Conservation (phyloP, 64 coral and sea anemone species). For the Pachyseris speciosa region DNA sequence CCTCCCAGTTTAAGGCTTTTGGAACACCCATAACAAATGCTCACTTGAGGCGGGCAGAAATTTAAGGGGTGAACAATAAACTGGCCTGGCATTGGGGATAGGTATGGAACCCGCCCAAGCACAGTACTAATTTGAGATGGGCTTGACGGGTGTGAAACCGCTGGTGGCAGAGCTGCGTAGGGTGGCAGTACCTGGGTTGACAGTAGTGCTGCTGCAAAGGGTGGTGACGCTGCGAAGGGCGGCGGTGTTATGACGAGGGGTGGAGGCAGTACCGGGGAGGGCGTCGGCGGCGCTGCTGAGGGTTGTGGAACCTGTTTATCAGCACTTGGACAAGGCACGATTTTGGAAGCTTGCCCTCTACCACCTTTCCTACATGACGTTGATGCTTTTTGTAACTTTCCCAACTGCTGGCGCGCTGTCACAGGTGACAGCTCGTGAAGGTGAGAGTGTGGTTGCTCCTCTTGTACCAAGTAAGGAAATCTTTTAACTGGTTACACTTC, state of each 20-base stretch:
- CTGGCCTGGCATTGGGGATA: no score
- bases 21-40: no score
- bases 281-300: background rate
- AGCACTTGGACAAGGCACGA: background rate
- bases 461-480: conserved; percentile 11
- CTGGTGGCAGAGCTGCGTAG: background rate
- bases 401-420: background rate
- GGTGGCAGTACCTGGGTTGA: background rate
- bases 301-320: background rate
- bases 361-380: conserved; percentile 1
- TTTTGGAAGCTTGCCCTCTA: background rate
- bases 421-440: background rate
- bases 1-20: no score
- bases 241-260: background rate
- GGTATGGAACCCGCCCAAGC: background rate
- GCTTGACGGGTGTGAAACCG: no score
- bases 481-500: background rate
- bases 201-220: background rate
- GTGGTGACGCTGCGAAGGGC: background rate
- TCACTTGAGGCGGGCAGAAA: no score
- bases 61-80: no score
- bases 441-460: background rate
- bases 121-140: background rate
- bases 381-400: background rate
- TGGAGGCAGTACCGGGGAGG: background rate